Conservation (phyloP, 2,113 vertebrate species). For the Microcebus ravelobensis region DNA sequence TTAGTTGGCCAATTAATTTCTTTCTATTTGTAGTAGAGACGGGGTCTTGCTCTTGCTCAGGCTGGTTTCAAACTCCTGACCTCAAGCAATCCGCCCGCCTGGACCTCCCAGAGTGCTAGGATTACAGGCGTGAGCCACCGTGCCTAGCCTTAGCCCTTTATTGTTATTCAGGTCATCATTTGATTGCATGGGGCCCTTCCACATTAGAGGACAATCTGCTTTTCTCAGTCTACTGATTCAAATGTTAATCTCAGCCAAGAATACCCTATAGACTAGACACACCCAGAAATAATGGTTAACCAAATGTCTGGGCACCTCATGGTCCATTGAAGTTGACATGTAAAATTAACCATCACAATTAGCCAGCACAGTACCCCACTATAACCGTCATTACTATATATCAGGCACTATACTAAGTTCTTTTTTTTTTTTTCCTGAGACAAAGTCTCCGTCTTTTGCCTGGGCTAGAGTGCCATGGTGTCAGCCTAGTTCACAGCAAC, state of each 20-base stretch:
- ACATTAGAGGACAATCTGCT: not conserved
- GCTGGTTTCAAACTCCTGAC: too few species aligned
- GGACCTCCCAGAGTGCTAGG: too few species aligned
- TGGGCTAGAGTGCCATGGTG: too few species aligned
- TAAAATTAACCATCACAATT: not conserved
- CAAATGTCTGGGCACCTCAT: not conserved
- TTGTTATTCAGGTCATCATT: not conserved
- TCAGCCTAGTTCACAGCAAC: too few species aligned
- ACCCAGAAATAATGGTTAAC: not conserved
- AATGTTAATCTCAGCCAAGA: not conserved
- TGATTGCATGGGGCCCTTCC: not conserved
- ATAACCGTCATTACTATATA: not conserved
- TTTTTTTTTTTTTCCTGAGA: not conserved
- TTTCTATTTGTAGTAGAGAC: too few species aligned
- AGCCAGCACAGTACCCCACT: not conserved
- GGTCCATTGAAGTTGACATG: not conserved
- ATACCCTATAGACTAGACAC: not conserved
- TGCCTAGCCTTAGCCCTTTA: not conserved
- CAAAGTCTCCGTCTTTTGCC: too few species aligned
- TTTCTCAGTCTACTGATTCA: not conserved
- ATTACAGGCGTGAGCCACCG: too few species aligned
- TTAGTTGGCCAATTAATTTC: too few species aligned
- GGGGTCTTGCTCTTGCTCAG: too few species aligned
- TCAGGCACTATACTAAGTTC: not conserved
- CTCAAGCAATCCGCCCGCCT: too few species aligned